These are phyloP conservation scores for Formica exsecta DNA, from an alignment of 1,140 invertebrate genomes.

Conservation along the genomic window DNA sequence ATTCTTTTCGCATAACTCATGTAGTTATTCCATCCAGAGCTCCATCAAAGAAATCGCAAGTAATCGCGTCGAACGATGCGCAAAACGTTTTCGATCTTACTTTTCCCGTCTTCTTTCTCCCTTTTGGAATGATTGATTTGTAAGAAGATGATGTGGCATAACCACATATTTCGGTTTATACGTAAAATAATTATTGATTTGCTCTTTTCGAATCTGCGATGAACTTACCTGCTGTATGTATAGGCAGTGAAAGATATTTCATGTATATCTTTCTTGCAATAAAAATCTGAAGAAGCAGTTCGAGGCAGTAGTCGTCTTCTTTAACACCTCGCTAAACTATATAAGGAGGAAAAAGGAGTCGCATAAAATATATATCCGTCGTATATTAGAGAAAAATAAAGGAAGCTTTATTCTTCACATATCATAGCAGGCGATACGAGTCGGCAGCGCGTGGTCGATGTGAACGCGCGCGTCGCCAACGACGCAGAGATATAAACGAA, in stretches of 20 bases:
- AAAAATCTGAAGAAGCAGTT: not conserved
- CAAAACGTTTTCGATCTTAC: conserved; percentile 22
- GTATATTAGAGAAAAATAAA: conserved; percentile 83
- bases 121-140: conserved; percentile 35
- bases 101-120: conserved; percentile 4
- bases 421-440: conserved; percentile 81
- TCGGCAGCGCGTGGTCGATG: conserved; percentile 72
- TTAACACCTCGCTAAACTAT: not conserved
- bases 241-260: not conserved
- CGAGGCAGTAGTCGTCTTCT: not conserved
- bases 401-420: conserved; percentile 85
- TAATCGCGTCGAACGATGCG: conserved; percentile 20
- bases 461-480: conserved; percentile 56
- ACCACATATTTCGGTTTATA: not conserved
- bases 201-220: not conserved
- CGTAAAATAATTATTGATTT: conserved; percentile 43
- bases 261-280: not conserved
- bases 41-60: conserved; percentile 37
- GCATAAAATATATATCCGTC: not conserved
- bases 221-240: conserved; percentile 31
- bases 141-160: not conserved
- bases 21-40: conserved; percentile 25
- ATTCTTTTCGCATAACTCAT: not conserved
- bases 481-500: conserved; percentile 75
- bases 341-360: not conserved